Evolutionary conservation across 2,113 vertebrate genomes (phyloP), one percentile per base, ranked within the genome.

Genomic region (Zeus faber): DNA sequence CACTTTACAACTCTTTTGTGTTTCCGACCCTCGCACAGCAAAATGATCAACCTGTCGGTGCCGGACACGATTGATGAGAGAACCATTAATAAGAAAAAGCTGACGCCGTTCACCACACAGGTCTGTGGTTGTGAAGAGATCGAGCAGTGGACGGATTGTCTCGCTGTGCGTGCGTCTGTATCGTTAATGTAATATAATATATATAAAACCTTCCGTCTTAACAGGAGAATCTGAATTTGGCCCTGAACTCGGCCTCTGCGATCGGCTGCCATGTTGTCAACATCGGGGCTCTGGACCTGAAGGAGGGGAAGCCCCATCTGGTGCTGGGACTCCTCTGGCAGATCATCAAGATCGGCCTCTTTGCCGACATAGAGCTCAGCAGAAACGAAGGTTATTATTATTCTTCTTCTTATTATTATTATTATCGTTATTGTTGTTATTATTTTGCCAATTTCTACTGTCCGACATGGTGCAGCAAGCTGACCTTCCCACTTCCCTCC

Each of bases 361-460:
- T 98, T 67, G 95, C 95, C 0, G 94, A 98, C 82, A 97, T 98
- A 9, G 96, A 98, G 68, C 91, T 98, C 68, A 98, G 93, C 88
- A 91, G 93, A 66, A 98, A 98, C n/a, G 96, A 98, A 91, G 96
- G 95, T 98, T n/a, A n/a, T n/a, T n/a, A n/a, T n/a, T n/a, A 21
- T 25, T 41, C 20, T 3, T 54, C 25, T 47, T 9, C n/a, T 6
- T 41, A 9, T 44, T n/a, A 10, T 2, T 13, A 49, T 47, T 27
- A 20, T 13, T 21, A 1, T 46, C 37, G 37, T 18, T 29, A 59
- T 33, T 50, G 20, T 62, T 56, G 25, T 63, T 9, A 45, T n/a
- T n/a, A n/a, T n/a, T n/a, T n/a, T n/a, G n/a, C n/a, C n/a, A n/a
- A n/a, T n/a, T n/a, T n/a, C n/a, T n/a, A n/a, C n/a, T n/a, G n/a